Base-by-base conservation (phyloP, 2,113 vertebrate genomes). In the Phalacrocorax aristotelis region DNA sequence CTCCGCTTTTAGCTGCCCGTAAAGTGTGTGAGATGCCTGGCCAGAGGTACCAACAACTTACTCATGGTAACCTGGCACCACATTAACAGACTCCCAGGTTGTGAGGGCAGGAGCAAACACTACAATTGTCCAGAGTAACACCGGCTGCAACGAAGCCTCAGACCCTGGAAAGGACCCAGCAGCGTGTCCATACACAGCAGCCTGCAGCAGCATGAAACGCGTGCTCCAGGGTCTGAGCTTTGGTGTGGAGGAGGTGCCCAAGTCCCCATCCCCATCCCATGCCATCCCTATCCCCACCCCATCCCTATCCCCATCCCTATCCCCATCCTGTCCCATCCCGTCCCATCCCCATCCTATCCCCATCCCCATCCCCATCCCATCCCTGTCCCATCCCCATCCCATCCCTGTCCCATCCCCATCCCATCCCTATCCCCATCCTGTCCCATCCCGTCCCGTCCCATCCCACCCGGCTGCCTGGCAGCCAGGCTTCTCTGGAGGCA, bases 131-230 rank as follows among this genome's bases (percentile, higher is more conserved):
- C 49, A 5, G 38, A 6, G 42, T 25, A 29, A 48, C 40, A 9
- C 14, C 16, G 15, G 61, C 77, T 25, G 8, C 5, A 6, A 4
- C 2, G 0, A n/a, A 17, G 54, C 14, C 52, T 44, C 5, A 1
- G 74, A 7, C 14, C 17, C 42, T 46, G 34, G 26, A 22, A 46
- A 48, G 74, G 55, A 36, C 19, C 42, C 10, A 0, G 49, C 3
- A 1, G 12, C 13, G 62, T 48, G 42, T 16, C 79, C 13, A 6
- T 13, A 27, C 29, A 22, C 66, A 51, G 66, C 65, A 60, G 54
- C 29, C 29, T 27, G 44, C 44, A 21, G n/a, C 54, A 17, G 44
- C 7, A 0, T 10, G 36, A 25, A 49, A 60, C 3, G 0, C 1
- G 2, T 16, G 40, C 51, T 22, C 40, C 40, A 11, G 54, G 42